Conservation (phyloP, 2,113 vertebrate genomes). For the Ovis canadensis region DNA sequence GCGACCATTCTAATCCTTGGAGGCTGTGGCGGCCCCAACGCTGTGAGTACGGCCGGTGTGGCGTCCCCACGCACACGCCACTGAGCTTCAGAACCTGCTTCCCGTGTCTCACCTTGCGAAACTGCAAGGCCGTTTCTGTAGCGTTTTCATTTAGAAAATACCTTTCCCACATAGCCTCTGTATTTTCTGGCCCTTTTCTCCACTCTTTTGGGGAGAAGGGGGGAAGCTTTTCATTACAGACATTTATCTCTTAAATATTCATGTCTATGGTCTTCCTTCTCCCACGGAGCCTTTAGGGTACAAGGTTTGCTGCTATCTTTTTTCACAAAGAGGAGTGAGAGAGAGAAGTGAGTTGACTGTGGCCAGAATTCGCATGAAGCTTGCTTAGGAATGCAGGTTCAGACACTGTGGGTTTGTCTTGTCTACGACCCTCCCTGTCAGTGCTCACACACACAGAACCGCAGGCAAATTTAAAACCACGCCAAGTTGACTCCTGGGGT, state of each 20-base stretch:
- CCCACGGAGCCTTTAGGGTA: neutral
- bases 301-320: neutral
- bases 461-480: neutral
- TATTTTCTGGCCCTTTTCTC: neutral
- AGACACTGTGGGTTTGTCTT: neutral
- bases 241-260: neutral
- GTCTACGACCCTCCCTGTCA: neutral
- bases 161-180: neutral
- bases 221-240: neutral
- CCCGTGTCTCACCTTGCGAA: neutral
- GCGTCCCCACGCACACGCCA: accelerated
- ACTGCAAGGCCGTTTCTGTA: neutral
- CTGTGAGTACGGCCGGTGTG: slow-evolving; percentile 83
- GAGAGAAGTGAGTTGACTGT: neutral
- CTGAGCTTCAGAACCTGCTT: neutral
- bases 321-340: neutral
- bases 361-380: neutral
- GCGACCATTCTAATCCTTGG: slow-evolving; percentile 94
- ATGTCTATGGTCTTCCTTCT: neutral
- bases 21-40: slow-evolving; percentile 98
- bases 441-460: neutral
- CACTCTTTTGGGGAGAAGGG: accelerated
- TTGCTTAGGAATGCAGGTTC: neutral
- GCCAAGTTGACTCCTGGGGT: neutral
- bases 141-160: neutral